Base-by-base conservation (phyloP, 2,113 vertebrate genomes). In the Halcyon senegalensis region DNA sequence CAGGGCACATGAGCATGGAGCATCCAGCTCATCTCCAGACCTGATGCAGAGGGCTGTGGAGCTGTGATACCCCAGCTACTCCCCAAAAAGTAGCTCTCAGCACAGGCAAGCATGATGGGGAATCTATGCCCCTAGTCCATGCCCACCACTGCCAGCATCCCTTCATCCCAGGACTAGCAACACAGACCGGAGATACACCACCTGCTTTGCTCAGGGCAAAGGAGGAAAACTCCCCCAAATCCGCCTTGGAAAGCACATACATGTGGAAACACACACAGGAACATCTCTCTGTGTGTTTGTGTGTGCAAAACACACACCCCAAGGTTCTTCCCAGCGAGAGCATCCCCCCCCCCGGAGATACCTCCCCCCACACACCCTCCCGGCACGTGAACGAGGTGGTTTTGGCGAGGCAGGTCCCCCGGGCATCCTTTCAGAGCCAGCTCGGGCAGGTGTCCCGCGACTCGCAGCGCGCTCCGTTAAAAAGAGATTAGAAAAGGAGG, bases 211-310 rank as follows among this genome's bases (percentile, higher is more conserved):
- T 64, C 10, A 9, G 0, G 4, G 60, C 8, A 33, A 51, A 67
- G 18, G 56, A 33, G 51, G 37, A 21, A 33, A 33, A 75, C 5
- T 33, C 69, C 53, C 33, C 23, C 1, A 28, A 58, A 50, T 5
- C n/a, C 28, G n/a, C 23, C 48, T 9, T 8, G 46, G 21, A 16
- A 39, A 44, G 37, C 0, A 0, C 5, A 5, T 13, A 27, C 3
- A 1, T 2, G 1, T 66, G 81, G 25, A 18, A 55, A n/a, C 14
- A 2, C 0, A 1, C 30, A 8, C 15, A 6, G 35, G 51, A 72
- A 33, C 17, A 1, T 43, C 43, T 43, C 14, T 14, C 14, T 43
- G 9, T 0, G 10, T 10, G 14, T 55, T 1, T 8, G 30, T 30
- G 31, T 2, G 24, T 53, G 69, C 69, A 39, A 39, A 56, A 13